Evolutionary conservation across 2,797 vertebrate species (phyloP), one percentile per base, ranked within the genome.

Genomic region (Poecilia picta): DNA sequence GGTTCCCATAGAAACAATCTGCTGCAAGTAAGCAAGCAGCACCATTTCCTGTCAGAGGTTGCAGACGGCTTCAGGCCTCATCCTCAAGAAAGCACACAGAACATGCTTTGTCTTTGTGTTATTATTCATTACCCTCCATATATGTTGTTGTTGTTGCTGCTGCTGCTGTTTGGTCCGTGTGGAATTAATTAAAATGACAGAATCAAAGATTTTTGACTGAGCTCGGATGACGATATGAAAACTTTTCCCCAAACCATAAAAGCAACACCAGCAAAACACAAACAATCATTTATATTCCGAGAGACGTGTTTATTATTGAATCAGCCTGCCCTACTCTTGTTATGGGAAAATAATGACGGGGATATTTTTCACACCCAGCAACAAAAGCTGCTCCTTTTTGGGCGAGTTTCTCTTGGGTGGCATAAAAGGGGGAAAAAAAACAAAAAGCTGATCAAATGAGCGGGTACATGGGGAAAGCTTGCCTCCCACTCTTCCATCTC

Each of bases 1-100:
- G 70, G 92, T 95, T 91, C 81, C 95, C 89, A 93, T 88, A 82
- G 94, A 88, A 93, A 95, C 94, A 86, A 75, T 55, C 81, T 81
- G 76, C 75, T 49, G 82, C 82, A 64, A 73, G 89, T 88, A 81
- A 85, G 86, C 81, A 81, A 85, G 73, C 20, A 8, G 46, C 81
- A 64, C 76, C 8, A 53, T 83, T 96, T 96, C 95, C 95, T 95
- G 94, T 92, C 86, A 64, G 73, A 74, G 72, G 79, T 85, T 82
- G 79, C 88, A 76, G 82, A 80, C 77, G 74, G 77, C 81, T 83
- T 84, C 28, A 31, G 74, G 82, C 77, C 72, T 79, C 71, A 33
- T 47, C 79, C 57, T 81, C 75, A 39, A 43, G 8, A 46, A 43
- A 77, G 72, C 83, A 51, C 41, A 74, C 70, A 79, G 84, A 88